These are phyloP conservation scores for Poecile montanus DNA, from an alignment of 2,797 vertebrate species.

Conservation along the genomic window DNA sequence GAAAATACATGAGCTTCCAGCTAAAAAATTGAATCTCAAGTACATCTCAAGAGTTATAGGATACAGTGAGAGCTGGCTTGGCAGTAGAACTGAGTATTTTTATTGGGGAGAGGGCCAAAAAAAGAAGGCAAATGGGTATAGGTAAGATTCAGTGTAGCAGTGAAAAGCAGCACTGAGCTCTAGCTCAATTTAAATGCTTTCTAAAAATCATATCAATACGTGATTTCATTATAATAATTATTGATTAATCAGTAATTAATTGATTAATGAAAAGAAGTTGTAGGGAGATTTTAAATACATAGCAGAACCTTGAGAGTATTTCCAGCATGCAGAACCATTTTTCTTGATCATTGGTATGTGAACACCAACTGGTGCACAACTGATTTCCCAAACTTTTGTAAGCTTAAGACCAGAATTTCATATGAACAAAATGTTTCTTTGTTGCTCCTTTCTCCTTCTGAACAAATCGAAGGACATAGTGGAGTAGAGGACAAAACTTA, in stretches of 20 bases:
- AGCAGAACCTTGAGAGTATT: not conserved
- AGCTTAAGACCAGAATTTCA: not conserved
- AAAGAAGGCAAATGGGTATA: not conserved
- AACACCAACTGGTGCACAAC: not conserved
- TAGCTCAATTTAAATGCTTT: not conserved
- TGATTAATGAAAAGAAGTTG: not conserved
- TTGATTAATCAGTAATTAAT: not conserved
- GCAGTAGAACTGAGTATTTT: constrained; percentile 22
- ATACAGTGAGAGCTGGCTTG: not conserved
- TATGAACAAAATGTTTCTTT: not conserved
- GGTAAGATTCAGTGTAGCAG: not conserved
- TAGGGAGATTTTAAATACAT: not conserved
- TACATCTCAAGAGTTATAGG: constrained; percentile 31
- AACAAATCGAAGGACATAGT: not conserved
- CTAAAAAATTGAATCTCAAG: constrained; percentile 35
- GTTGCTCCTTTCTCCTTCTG: not conserved
- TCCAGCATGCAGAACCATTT: not conserved
- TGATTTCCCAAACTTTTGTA: not conserved
- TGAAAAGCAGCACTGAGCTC: not conserved
- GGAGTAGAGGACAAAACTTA: not conserved
- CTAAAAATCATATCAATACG: not conserved
- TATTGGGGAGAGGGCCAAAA: accelerated
- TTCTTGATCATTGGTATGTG: not conserved
- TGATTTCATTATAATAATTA: not conserved
- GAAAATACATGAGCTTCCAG: constrained; percentile 18